Evolutionary conservation across 2,113 vertebrate genomes (phyloP).

Genomic region (Oreochromis aureus): DNA sequence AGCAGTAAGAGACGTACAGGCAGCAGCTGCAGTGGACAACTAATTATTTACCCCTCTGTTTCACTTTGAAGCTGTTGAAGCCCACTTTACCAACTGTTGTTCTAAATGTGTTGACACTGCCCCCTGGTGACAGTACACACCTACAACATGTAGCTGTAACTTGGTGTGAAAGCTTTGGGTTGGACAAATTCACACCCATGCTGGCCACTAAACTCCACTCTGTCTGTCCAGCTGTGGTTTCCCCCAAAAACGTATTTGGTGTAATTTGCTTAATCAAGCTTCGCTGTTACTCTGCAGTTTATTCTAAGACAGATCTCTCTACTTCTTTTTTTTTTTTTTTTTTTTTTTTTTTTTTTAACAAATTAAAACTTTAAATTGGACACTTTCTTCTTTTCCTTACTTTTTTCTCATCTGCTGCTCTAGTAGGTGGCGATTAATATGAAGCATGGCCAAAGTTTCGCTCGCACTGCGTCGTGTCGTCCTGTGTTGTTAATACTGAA

Average conservation of each 20-base stretch:
- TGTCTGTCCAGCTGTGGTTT: not conserved
- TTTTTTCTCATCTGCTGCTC: not conserved
- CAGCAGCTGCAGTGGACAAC: not conserved
- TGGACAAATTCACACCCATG: accelerated
- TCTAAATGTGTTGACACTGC: not conserved
- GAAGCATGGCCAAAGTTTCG: too few relatives aligned
- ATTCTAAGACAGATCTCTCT: not conserved
- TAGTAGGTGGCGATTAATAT: too few relatives aligned
- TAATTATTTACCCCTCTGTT: accelerated
- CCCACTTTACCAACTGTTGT: not conserved
- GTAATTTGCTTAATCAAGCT: not conserved
- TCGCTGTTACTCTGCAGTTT: not conserved
- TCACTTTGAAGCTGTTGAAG: accelerated
- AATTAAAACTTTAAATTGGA: not conserved
- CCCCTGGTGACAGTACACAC: not conserved
- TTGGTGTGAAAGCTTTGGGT: not conserved
- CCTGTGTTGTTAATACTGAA: not conserved
- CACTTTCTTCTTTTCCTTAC: not conserved
- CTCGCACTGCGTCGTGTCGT: not conserved
- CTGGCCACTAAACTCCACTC: not conserved
- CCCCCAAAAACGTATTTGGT: not conserved
- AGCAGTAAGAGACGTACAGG: not conserved
- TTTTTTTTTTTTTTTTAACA: not conserved
- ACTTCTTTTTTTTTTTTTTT: not conserved
- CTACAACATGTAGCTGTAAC: not conserved